Conservation (phyloP, 2,113 vertebrate species). For the Arothron firmamentum region DNA sequence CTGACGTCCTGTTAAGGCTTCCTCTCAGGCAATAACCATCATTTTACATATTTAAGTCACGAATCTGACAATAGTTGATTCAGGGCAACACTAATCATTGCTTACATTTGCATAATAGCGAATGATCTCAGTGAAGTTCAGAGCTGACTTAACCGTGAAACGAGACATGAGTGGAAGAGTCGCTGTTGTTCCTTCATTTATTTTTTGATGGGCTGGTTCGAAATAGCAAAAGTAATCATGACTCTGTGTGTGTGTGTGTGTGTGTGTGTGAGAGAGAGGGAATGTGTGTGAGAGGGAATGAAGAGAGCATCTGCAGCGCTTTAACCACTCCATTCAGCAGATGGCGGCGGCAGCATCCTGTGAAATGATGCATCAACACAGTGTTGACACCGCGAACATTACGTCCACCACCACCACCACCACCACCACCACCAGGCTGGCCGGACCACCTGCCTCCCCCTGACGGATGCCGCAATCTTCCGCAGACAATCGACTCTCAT, state of each 20-base stretch:
- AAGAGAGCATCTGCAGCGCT: slow-evolving; percentile 37
- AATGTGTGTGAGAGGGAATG: slow-evolving; percentile 16
- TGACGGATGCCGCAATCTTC: not conserved
- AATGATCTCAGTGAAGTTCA: not conserved
- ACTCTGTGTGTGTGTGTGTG: not conserved
- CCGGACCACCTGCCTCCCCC: slow-evolving; percentile 45
- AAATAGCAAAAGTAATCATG: not conserved
- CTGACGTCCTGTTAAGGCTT: too few species aligned
- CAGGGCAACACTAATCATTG: too few species aligned
- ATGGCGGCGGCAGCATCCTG: slow-evolving; percentile 34
- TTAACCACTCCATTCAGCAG: slow-evolving; percentile 28
- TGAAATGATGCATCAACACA: slow-evolving; percentile 58
- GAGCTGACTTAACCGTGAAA: not conserved
- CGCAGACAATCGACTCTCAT: not conserved
- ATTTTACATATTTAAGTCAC: too few species aligned
- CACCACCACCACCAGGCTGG: slow-evolving; percentile 26
- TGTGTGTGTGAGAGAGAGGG: slow-evolving; percentile 14
- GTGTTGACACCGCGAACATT: slow-evolving; percentile 43
- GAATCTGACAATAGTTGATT: too few species aligned
- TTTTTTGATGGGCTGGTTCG: not conserved
- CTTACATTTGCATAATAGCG: not conserved
- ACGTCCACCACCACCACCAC: slow-evolving; percentile 27
- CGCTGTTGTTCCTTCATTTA: not conserved
- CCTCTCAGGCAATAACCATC: too few species aligned
- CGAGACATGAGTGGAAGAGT: not conserved